Evolutionary conservation across 2,113 vertebrate species (phyloP).

Genomic region (Trichomycterus rosablanca): DNA sequence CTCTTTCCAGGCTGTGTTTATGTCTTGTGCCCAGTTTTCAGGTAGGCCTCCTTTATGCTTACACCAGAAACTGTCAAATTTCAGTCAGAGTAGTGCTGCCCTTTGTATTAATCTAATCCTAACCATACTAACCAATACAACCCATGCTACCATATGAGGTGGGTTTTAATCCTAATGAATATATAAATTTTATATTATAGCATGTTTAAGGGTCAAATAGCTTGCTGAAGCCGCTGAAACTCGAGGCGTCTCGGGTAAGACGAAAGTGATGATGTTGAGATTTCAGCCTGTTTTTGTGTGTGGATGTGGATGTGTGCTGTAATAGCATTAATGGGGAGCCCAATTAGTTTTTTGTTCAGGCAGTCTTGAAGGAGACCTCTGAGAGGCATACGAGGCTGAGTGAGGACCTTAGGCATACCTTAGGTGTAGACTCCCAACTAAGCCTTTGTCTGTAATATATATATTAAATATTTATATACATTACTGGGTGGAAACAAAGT

Average conservation of each 20-base stretch:
- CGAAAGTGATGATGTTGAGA: conserved; percentile 25
- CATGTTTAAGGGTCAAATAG: conserved; percentile 16
- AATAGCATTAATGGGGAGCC: conserved; percentile 27
- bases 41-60: too few species aligned
- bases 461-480: conserved; percentile 28
- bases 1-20: too few species aligned
- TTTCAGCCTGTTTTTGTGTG: conserved; percentile 16
- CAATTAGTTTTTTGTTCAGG: conserved; percentile 44
- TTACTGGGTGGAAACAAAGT: neutral
- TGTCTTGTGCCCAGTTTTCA: too few species aligned
- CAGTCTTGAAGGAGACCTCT: conserved; percentile 38
- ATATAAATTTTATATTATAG: conserved; percentile 7
- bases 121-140: neutral
- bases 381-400: conserved; percentile 38
- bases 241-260: conserved; percentile 15
- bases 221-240: conserved; percentile 33
- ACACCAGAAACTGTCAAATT: too few species aligned
- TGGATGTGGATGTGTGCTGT: conserved; percentile 23
- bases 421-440: conserved; percentile 6
- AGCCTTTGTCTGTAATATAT: conserved; percentile 15
- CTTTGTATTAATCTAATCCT: too few species aligned
- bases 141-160: neutral
- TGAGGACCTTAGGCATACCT: conserved; percentile 31
- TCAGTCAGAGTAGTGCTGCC: too few species aligned
- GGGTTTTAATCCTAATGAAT: neutral